These are phyloP conservation scores for Columba janthina DNA, from an alignment of 2,113 vertebrate species.

Conservation along the genomic window DNA sequence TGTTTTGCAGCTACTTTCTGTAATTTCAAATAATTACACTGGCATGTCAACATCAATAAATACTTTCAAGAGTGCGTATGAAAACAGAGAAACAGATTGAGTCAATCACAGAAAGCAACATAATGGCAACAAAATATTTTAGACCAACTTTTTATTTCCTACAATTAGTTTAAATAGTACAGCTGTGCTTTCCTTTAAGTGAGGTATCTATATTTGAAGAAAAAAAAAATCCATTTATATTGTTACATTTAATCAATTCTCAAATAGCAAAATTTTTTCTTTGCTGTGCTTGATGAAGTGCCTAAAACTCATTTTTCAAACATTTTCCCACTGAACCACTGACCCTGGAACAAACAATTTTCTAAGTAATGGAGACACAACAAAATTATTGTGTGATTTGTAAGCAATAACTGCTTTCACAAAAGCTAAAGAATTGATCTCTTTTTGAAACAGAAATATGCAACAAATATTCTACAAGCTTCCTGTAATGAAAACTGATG, in stretches of 20 bases:
- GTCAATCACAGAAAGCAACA: conserved; percentile 61
- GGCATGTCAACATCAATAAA: conserved; percentile 69
- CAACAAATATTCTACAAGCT: conserved; percentile 20
- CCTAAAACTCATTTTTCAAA: conserved; percentile 51
- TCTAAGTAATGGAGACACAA: conserved; percentile 46
- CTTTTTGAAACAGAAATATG: conserved; percentile 47
- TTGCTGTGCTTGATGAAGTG: conserved; percentile 74
- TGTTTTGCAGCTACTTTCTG: conserved; percentile 58
- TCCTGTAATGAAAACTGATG: conserved; percentile 40
- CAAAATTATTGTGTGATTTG: conserved; percentile 26
- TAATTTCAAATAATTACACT: conserved; percentile 54
- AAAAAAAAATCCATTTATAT: conserved; percentile 49
- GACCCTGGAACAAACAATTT: conserved; percentile 35
- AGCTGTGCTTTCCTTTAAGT: conserved; percentile 79
- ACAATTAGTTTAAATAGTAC: conserved; percentile 66
- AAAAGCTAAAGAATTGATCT: neutral
- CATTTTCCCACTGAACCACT: conserved; percentile 65
- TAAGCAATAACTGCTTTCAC: conserved; percentile 15
- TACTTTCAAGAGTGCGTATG: conserved; percentile 49
- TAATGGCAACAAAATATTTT: conserved; percentile 50
- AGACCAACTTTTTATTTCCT: conserved; percentile 38
- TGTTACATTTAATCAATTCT: conserved; percentile 53
- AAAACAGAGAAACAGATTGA: conserved; percentile 42
- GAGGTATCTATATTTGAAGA: conserved; percentile 77
- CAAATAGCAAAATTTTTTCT: conserved; percentile 44